Conservation (phyloP, 2,888 invertebrate genomes). For the Fabriciana adippe region DNA sequence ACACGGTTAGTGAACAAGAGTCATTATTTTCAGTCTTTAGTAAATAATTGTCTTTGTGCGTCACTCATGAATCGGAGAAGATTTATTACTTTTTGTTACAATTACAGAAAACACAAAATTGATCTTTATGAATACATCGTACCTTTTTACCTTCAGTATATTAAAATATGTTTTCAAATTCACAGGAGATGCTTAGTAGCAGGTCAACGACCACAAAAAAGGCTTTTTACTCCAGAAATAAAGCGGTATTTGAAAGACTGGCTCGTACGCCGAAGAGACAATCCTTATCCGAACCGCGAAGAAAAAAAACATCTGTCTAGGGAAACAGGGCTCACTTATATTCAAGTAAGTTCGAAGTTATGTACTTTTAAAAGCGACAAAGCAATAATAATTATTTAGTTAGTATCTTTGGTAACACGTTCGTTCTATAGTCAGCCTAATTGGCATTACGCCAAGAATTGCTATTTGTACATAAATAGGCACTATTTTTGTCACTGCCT, state of each 20-base stretch:
- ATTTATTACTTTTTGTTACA: conserved; percentile 49
- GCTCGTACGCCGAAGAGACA: conserved; percentile 88
- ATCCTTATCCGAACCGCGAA: conserved; percentile 89
- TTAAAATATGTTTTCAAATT: conserved; percentile 37
- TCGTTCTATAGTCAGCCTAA: conserved; percentile 74
- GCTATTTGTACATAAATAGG: conserved; percentile 80
- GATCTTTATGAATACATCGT: not conserved
- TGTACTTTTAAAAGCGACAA: conserved; percentile 12
- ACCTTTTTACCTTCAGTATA: not conserved
- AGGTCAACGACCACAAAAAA: conserved; percentile 85
- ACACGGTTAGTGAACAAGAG: conserved; percentile 84
- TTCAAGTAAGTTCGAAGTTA: conserved; percentile 82
- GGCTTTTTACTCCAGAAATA: conserved; percentile 90
- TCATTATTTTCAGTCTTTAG: conserved; percentile 68
- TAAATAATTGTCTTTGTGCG: conserved; percentile 71
- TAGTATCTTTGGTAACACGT: conserved; percentile 55
- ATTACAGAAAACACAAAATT: conserved; percentile 32
- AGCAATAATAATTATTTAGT: conserved; percentile 28
- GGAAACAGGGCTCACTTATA: conserved; percentile 89
- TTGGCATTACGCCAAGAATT: conserved; percentile 75
- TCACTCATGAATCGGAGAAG: conserved; percentile 54
- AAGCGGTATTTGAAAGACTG: conserved; percentile 89
- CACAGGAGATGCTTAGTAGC: conserved; percentile 81
- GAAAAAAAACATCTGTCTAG: conserved; percentile 88
- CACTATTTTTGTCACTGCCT: conserved; percentile 78